Evolutionary conservation across 2,888 invertebrate species (phyloP).

Genomic region (Drosophila neonasuta): DNA sequence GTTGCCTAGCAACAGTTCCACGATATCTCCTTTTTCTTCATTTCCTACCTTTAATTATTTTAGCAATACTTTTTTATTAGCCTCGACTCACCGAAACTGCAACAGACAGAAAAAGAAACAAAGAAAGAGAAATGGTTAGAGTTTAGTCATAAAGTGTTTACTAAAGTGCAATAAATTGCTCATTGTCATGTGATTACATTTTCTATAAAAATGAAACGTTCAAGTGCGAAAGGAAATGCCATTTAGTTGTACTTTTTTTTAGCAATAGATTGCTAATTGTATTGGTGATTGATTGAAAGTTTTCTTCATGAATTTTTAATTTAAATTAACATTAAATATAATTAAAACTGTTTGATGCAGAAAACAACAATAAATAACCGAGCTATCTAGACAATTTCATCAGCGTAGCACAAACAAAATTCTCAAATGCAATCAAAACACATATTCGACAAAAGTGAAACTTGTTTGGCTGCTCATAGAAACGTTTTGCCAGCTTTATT

Average conservation of each 20-base stretch:
- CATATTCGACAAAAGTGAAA: conserved; percentile 11
- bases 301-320: not conserved
- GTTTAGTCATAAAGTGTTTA: conserved; percentile 33
- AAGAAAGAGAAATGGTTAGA: conserved; percentile 4
- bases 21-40: not conserved
- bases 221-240: conserved; percentile 52
- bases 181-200: conserved; percentile 33
- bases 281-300: not conserved
- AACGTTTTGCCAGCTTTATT: conserved; percentile 23
- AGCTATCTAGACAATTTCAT: not conserved
- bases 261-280: not conserved
- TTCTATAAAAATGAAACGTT: conserved; percentile 20
- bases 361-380: not conserved
- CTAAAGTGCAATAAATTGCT: conserved; percentile 29
- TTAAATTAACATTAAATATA: not conserved
- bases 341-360: not conserved
- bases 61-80: not conserved
- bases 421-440: conserved; percentile 13
- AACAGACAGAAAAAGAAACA: conserved; percentile 38
- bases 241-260: conserved; percentile 1
- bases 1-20: conserved; percentile 14
- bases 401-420: not conserved
- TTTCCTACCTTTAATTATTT: not conserved
- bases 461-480: conserved; percentile 26
- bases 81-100: conserved; percentile 68